Base-by-base conservation (phyloP, 2,888 invertebrate species). In the Euplagia quadripunctaria region DNA sequence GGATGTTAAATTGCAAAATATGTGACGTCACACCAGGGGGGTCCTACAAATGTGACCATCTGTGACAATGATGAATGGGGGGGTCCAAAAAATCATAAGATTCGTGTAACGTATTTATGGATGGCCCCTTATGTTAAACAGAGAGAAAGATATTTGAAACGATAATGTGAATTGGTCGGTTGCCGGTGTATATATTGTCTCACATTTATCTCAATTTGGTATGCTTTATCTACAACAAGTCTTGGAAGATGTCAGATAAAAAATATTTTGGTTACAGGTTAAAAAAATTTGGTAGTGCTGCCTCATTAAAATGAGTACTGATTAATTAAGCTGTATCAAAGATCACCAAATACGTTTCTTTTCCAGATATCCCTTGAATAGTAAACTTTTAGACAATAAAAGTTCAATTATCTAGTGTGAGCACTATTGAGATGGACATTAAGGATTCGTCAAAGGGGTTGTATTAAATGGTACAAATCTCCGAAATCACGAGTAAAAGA, bases 201-300 rank as follows among this genome's bases (percentile, higher is more conserved):
- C 14, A 14, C 4, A 9, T 42, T 42, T 16, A 55, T 69, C 52
- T 64, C 9, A 70, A 70, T 79, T 68, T 77, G 71, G 79, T 83
- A 77, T 76, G 72, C 41, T 67, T 67, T 31, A 1, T 31, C 31
- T 31, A 41, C 41, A 52, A 41, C 51, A 52, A 51, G 14, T 14
- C 41, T 49, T 31, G 20, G 16, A 41, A 51, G 31, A 31, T 31
- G 2, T 31, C 31, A 31, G 31, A 31, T 1, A 31, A 31, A 31
- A 52, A 4, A 67, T n/a, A n/a, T n/a, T 67, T 51, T 49, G 8
- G 14, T 16, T 49, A 65, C 65, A 65, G 65, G 6, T 49, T 49
- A 1, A 49, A 65, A 49, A 7, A 0, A 49, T 46, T 20, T 31
- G 14, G 3, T 49, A 49, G n/a, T 49, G 46, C 46, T 46, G 31